Evolutionary conservation across 2,113 vertebrate genomes (phyloP), one percentile per base, ranked within the genome.

Genomic region (Plectropomus leopardus): DNA sequence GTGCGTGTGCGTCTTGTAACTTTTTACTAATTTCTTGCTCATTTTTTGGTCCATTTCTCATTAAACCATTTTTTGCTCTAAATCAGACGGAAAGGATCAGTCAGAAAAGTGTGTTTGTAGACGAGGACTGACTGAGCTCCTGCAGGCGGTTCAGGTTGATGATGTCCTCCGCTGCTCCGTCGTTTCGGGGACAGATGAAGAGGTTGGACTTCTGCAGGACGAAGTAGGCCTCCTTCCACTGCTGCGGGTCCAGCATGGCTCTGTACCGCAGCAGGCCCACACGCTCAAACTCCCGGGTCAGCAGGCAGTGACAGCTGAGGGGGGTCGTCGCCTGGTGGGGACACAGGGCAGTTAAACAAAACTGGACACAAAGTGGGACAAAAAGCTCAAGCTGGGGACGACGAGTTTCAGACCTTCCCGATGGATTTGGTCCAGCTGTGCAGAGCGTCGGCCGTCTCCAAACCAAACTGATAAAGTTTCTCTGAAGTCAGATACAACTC

Each of bases 191-290:
- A 69, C 97, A 99, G 87, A 99, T 95, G 93, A 98, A 98, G 28
- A 99, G 97, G 82, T 98, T 98, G 50, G 96, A 96, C 89, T 98
- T 99, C 92, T 98, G 97, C 80, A 99, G 95, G 79, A 99, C 95
- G 86, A 98, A 99, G 69, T 96, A 97, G 34, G 96, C 97, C 58
- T 95, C 94, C 90, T 96, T 97, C 98, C 98, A 99, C 85, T 94
- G 93, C 86, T 96, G 96, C 0, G 97, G 95, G 87, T 97, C 97
- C 84, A 97, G 75, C 96, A 98, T 96, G 72, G 97, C 97, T 68
- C 97, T 95, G 92, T 98, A 97, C 66, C 94, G 94, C 74, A 99
- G 94, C 47, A 96, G 94, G 1, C 97, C 98, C 51, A 97, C 96
- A 0, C 97, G 96, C 86, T 97, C 96, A 90, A 99, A 97, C 91